Percentiles rank a stretch among this genome's conserved stretches.
phyloP scores from a whole-genome alignment of 2,888 invertebrate genomes.

The Platycnemis pennipes region DNA sequence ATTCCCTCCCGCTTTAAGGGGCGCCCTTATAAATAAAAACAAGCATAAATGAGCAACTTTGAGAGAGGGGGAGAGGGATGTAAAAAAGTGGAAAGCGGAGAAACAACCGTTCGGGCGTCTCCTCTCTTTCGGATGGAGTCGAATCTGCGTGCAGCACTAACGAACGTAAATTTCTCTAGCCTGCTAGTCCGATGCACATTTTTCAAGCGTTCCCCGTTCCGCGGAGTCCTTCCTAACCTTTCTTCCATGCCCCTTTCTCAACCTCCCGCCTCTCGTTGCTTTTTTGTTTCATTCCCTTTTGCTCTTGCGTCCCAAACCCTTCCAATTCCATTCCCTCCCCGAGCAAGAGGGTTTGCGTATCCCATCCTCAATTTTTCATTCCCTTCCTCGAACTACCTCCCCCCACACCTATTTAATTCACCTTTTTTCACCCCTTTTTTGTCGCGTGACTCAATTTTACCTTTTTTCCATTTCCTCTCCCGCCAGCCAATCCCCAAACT shows the following conservation, averaged over 20 bases:
- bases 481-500: not conserved
- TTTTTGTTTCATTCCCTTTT: not conserved
- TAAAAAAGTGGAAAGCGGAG: not conserved
- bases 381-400: not conserved
- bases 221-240: not conserved
- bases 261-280: not conserved
- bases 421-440: not conserved
- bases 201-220: not conserved
- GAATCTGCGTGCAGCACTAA: constrained; percentile 19
- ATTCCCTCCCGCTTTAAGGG: not conserved
- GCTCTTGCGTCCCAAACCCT: not conserved
- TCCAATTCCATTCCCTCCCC: not conserved
- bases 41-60: not conserved
- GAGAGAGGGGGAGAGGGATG: not conserved
- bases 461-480: not conserved
- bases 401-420: not conserved
- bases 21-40: not conserved
- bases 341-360: not conserved
- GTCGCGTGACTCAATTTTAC: not conserved
- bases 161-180: constrained; percentile 22
- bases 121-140: not conserved
- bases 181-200: not conserved
- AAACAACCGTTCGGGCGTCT: not conserved
- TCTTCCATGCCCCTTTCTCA: not conserved
- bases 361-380: not conserved